Percentiles rank a stretch among this genome's conserved stretches.
Conservation (phyloP, 1,140 invertebrate species). For the Xylocopa sonorina region DNA sequence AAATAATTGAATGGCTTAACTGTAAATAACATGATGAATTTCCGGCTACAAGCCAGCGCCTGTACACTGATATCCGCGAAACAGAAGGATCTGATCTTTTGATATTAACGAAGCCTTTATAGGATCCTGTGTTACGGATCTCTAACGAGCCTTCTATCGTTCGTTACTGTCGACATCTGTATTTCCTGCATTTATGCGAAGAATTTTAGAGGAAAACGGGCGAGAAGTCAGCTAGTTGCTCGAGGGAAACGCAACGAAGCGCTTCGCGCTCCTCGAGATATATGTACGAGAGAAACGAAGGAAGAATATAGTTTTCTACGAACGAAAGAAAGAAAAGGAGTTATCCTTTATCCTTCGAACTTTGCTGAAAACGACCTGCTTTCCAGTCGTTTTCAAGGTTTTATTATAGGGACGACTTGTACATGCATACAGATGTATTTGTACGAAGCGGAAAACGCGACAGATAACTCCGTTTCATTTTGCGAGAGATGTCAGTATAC, state of each 20-base stretch:
- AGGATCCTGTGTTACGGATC: neutral
- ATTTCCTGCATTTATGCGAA: conserved; percentile 51
- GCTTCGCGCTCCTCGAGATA: neutral
- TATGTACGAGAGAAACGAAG: conserved; percentile 4
- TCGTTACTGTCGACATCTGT: conserved; percentile 18
- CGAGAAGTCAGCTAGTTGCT: neutral
- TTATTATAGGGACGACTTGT: neutral
- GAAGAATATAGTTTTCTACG: conserved; percentile 29
- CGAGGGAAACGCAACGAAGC: neutral
- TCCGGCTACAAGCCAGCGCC: neutral
- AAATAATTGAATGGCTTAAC: conserved; percentile 29
- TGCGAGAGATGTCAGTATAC: no score
- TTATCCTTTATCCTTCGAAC: neutral
- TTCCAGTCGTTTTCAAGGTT: conserved; percentile 12
- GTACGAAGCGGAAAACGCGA: neutral
- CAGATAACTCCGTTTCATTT: neutral
- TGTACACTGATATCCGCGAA: conserved; percentile 10
- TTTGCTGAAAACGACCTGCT: conserved; percentile 11
- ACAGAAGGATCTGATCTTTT: conserved; percentile 14
- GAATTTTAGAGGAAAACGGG: neutral
- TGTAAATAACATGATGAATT: conserved; percentile 17
- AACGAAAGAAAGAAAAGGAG: neutral
- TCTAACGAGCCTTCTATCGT: neutral
- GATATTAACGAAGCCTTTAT: neutral
- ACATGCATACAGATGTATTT: conserved; percentile 26